Evolutionary conservation across 2,797 vertebrate species (phyloP).

Genomic region (Macrochelys suwanniensis): DNA sequence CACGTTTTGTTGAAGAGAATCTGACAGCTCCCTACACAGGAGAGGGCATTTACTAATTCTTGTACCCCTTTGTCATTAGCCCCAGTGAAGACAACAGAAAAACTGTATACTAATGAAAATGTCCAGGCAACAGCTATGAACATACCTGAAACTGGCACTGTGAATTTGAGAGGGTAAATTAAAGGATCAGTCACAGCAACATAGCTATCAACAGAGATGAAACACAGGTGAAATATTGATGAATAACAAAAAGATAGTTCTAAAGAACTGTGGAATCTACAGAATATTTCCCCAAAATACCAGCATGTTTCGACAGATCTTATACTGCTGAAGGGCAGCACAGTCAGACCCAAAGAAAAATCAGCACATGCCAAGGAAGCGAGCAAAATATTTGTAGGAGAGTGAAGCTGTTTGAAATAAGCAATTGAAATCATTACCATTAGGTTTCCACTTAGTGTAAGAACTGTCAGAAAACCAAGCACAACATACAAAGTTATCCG

Average conservation of each 20-base stretch:
- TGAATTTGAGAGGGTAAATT: constrained; percentile 27
- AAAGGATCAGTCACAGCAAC: constrained; percentile 41
- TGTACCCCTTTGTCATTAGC: constrained; percentile 21
- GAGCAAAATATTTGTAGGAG: constrained; percentile 86
- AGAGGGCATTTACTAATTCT: constrained; percentile 33
- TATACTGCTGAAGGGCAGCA: constrained; percentile 89
- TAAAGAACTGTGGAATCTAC: constrained; percentile 84
- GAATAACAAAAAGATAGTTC: constrained; percentile 87
- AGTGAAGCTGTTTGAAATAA: constrained; percentile 88
- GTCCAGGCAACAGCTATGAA: constrained; percentile 41
- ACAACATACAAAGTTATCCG: background rate
- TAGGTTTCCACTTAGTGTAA: constrained; percentile 87
- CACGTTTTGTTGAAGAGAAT: constrained; percentile 12
- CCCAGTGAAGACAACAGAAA: background rate
- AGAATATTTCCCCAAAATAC: constrained; percentile 84
- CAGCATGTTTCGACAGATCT: constrained; percentile 88
- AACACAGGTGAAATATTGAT: constrained; percentile 89
- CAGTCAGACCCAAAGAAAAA: constrained; percentile 86
- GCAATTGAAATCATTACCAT: constrained; percentile 85
- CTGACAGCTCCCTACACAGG: constrained; percentile 53
- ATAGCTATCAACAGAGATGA: constrained; percentile 75
- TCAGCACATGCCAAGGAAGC: constrained; percentile 87
- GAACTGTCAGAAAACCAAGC: constrained; percentile 71
- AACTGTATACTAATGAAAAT: background rate
- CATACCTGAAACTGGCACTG: background rate